Evolutionary conservation across 2,113 vertebrate genomes (phyloP).

Genomic region (Octodon degus): DNA sequence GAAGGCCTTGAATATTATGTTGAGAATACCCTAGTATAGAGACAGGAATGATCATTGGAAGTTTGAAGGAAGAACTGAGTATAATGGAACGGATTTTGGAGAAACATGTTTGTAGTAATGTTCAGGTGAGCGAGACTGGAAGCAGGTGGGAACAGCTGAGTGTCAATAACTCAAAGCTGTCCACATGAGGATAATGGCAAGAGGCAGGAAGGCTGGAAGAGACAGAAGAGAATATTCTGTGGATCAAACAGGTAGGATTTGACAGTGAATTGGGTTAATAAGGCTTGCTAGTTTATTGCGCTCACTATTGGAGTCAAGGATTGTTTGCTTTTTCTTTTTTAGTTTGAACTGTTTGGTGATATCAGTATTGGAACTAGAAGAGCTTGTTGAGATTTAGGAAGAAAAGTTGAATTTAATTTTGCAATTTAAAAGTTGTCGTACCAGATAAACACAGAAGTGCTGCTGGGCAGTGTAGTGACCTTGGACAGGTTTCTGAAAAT

Average conservation of each 20-base stretch:
- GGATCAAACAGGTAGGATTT: neutral
- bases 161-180: fast-evolving
- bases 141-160: neutral
- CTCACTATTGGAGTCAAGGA: neutral
- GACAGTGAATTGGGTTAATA: neutral
- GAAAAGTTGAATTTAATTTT: neutral
- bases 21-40: fast-evolving
- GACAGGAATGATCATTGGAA: neutral
- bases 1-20: neutral
- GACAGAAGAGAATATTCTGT: neutral
- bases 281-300: neutral
- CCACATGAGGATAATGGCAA: neutral
- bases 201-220: neutral
- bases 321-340: neutral
- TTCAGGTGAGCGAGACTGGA: neutral
- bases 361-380: neutral
- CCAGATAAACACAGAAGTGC: neutral
- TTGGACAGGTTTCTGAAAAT: neutral
- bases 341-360: neutral
- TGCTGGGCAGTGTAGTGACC: neutral
- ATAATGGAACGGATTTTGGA: neutral
- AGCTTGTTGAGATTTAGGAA: neutral
- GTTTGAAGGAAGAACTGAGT: neutral
- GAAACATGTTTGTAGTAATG: neutral
- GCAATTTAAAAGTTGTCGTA: neutral